Evolutionary conservation across 2,113 vertebrate species (phyloP).

Genomic region (Todiramphus chloris): DNA sequence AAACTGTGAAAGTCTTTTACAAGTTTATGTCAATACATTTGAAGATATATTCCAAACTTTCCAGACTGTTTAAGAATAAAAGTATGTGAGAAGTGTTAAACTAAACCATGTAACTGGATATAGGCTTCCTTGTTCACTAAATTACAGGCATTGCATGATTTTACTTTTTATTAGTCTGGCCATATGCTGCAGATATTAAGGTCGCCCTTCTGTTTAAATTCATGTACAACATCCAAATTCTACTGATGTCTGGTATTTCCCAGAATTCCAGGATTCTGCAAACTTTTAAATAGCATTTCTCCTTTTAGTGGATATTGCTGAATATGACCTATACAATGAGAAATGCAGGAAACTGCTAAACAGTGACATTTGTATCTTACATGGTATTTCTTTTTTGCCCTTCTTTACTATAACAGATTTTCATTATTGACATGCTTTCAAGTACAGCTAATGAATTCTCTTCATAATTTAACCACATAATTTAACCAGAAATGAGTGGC

Average conservation of each 20-base stretch:
- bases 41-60: background rate
- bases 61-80: background rate
- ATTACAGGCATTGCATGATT: background rate
- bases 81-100: background rate
- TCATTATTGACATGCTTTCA: background rate
- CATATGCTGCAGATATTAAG: background rate
- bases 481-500: background rate
- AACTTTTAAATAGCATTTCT: background rate
- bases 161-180: background rate
- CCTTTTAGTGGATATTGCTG: background rate
- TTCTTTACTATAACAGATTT: background rate
- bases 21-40: background rate
- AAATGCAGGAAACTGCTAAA: background rate
- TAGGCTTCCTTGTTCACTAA: background rate
- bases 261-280: background rate
- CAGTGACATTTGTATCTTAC: background rate
- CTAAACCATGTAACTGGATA: background rate
- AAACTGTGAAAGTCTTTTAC: background rate
- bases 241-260: background rate
- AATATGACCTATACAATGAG: background rate
- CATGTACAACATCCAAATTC: rapidly evolving
- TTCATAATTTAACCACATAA: background rate
- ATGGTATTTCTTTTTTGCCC: background rate
- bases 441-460: background rate
- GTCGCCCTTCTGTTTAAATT: background rate